Conservation (phyloP, 1,140 invertebrate genomes). For the Drosophila varians region DNA sequence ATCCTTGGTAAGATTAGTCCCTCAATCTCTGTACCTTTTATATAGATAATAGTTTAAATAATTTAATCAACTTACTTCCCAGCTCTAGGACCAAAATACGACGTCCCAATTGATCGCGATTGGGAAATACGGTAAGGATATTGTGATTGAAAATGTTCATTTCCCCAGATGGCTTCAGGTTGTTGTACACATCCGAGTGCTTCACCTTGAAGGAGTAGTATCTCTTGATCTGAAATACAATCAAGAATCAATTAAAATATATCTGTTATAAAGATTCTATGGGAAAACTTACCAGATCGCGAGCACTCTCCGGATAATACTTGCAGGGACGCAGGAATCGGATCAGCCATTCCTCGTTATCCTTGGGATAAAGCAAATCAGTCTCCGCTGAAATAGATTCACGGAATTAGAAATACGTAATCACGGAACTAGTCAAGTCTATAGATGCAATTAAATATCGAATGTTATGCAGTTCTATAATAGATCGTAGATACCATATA, state of each 20-base stretch:
- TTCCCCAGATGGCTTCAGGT: constrained; percentile 88
- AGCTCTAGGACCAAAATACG: constrained; percentile 90
- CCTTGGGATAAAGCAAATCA: constrained; percentile 87
- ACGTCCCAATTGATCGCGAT: constrained; percentile 89
- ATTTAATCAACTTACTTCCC: constrained; percentile 87
- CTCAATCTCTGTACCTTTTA: too few species aligned
- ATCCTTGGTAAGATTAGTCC: too few species aligned
- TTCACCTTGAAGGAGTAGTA: constrained; percentile 92
- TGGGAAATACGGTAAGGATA: constrained; percentile 90
- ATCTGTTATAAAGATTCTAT: background rate
- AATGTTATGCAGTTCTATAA: constrained; percentile 2
- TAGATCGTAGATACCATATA: constrained; percentile 9
- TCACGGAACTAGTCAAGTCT: background rate
- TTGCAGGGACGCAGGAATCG: constrained; percentile 91
- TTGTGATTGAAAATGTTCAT: constrained; percentile 91
- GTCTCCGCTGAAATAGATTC: constrained; percentile 87
- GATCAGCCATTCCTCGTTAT: constrained; percentile 90
- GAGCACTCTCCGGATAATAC: constrained; percentile 91
- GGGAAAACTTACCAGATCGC: constrained; percentile 86
- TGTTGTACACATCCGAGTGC: constrained; percentile 89
- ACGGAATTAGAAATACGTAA: constrained; percentile 16
- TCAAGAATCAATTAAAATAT: background rate
- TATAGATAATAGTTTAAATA: background rate
- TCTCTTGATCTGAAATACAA: constrained; percentile 87
- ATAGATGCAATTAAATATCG: constrained; percentile 9